phyloP scores from a whole-genome alignment of 2,888 invertebrate genomes.

The Tenthredo mesomela region DNA sequence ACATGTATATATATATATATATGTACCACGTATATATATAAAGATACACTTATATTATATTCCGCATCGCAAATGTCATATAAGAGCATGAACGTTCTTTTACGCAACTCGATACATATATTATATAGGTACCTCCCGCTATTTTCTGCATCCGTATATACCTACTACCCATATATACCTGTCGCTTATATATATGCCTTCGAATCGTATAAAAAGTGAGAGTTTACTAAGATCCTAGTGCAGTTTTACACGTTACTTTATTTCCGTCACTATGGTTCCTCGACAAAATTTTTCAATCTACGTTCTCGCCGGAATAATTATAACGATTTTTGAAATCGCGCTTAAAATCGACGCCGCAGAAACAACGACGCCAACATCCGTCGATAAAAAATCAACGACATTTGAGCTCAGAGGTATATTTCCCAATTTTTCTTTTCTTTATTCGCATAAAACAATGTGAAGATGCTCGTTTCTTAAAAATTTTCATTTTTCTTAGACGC shows the following conservation, averaged over 20 bases:
- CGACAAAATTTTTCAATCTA: neutral
- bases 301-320: neutral
- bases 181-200: neutral
- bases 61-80: neutral
- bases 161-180: neutral
- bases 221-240: neutral
- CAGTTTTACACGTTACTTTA: conserved; percentile 28
- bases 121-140: neutral
- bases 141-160: neutral
- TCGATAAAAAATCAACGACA: neutral
- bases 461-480: too few species aligned
- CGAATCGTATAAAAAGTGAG: conserved; percentile 53
- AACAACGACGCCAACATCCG: neutral
- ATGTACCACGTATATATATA: neutral
- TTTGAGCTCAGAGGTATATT: conserved; percentile 2
- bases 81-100: neutral
- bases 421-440: neutral
- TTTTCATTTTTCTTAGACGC: conserved; percentile 47
- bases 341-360: neutral
- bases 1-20: neutral
- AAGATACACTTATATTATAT: neutral
- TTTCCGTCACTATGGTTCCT: neutral
- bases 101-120: neutral
- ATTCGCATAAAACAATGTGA: neutral
- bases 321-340: neutral